Evolutionary conservation across 2,113 vertebrate species (phyloP).

Genomic region (rat (Rattus norvegicus)): DNA sequence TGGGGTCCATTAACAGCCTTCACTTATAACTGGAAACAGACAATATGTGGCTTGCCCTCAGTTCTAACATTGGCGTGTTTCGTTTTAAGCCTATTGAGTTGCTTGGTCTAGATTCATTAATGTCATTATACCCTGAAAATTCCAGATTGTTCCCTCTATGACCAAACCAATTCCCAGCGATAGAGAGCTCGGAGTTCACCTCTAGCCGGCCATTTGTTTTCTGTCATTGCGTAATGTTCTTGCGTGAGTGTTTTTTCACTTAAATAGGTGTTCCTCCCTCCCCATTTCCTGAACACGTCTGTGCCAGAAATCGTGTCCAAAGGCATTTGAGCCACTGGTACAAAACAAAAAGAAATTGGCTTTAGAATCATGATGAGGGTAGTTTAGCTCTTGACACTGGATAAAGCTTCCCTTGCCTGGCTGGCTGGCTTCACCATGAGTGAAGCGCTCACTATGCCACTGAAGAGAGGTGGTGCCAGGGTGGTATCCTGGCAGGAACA

Average conservation of each 20-base stretch:
- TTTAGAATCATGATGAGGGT: conserved; percentile 34
- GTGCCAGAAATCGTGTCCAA: conserved; percentile 74
- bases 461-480: background rate
- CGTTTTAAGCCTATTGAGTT: conserved; percentile 16
- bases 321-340: conserved; percentile 59
- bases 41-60: conserved; percentile 8
- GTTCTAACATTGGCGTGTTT: background rate
- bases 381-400: background rate
- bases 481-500: conserved; percentile 56
- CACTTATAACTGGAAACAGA: conserved; percentile 59
- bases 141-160: background rate
- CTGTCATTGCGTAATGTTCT: conserved; percentile 61
- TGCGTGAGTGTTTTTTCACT: conserved; percentile 72
- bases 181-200: background rate
- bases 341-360: background rate
- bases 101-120: background rate
- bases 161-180: background rate
- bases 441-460: background rate
- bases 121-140: background rate
- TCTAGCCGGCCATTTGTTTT: conserved; percentile 37
- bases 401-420: conserved; percentile 5
- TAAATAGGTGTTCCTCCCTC: conserved; percentile 75
- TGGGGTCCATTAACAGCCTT: conserved; percentile 56
- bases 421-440: conserved; percentile 38
- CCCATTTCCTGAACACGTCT: conserved; percentile 68